A percentile compares a stretch with the other conserved stretches of the same genome.
Evolutionary conservation across 2,797 vertebrate species (phyloP).

Genomic region (Onychomys torridus): DNA sequence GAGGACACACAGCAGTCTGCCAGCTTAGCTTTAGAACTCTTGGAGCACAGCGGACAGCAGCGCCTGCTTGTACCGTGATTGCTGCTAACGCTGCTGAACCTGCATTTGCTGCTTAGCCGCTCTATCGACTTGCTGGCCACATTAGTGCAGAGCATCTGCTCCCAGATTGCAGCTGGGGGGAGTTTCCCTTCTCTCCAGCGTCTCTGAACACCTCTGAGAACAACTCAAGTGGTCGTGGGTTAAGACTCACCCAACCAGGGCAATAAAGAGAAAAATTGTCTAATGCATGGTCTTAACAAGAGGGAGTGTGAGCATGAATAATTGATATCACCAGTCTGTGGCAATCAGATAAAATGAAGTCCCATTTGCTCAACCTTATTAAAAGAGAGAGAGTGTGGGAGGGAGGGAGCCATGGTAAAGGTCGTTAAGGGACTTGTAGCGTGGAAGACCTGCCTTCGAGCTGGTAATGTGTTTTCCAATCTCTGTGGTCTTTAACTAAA

Average conservation of each 20-base stretch:
- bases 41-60: not conserved
- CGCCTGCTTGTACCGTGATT: slow-evolving; percentile 2
- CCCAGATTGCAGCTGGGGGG: slow-evolving; percentile 22
- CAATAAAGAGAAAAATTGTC: slow-evolving; percentile 87
- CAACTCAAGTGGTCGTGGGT: slow-evolving; percentile 55
- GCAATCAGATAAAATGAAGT: slow-evolving; percentile 89
- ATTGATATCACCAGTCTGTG: slow-evolving; percentile 88
- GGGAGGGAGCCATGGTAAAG: slow-evolving; percentile 85
- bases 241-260: slow-evolving; percentile 75
- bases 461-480: slow-evolving; percentile 88
- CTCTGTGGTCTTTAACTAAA: slow-evolving; percentile 91
- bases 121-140: not conserved
- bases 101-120: slow-evolving; percentile 24
- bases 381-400: slow-evolving; percentile 87
- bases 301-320: slow-evolving; percentile 88
- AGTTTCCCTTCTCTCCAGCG: slow-evolving; percentile 44
- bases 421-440: slow-evolving; percentile 89
- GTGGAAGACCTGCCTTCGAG: slow-evolving; percentile 84
- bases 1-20: no score
- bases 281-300: slow-evolving; percentile 89
- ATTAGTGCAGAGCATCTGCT: slow-evolving; percentile 61
- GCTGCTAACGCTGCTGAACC: slow-evolving; percentile 17
- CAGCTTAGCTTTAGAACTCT: not conserved
- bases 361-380: slow-evolving; percentile 91
- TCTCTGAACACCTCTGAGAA: slow-evolving; percentile 64